Conservation (phyloP, 2,113 vertebrate genomes). For the Girardinichthys multiradiatus region DNA sequence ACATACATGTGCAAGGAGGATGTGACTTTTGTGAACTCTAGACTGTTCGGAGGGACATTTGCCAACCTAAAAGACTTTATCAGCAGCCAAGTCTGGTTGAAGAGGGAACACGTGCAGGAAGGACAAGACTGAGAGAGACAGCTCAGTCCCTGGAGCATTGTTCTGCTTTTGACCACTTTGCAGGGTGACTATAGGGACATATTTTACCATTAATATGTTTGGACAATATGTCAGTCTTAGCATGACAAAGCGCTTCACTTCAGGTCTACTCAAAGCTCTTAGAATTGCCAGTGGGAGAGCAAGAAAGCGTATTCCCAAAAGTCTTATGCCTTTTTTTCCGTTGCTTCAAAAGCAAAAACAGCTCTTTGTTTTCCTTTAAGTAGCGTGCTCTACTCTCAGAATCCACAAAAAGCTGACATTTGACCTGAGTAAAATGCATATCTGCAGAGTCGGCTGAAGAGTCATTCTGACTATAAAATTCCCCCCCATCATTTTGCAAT, state of each 20-base stretch:
- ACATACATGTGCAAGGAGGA: constrained; percentile 60
- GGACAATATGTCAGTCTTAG: constrained; percentile 55
- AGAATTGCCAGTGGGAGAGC: constrained; percentile 13
- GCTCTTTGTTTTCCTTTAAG: constrained; percentile 13
- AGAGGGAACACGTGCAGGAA: constrained; percentile 14
- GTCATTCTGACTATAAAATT: constrained; percentile 44
- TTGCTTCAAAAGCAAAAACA: constrained; percentile 15
- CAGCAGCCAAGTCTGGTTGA: constrained; percentile 36
- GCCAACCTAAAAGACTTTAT: constrained; percentile 38
- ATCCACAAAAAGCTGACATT: constrained; percentile 46
- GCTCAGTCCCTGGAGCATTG: constrained; percentile 28
- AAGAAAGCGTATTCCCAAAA: constrained; percentile 36
- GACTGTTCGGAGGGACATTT: constrained; percentile 42
- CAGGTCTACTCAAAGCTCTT: constrained; percentile 24
- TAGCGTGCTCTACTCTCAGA: constrained; percentile 24
- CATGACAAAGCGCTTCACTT: constrained; percentile 42
- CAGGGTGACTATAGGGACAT: constrained; percentile 23
- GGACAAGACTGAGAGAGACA: constrained; percentile 33
- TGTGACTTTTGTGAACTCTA: constrained; percentile 64
- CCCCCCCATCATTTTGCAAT: constrained; percentile 49
- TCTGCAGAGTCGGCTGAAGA: constrained; percentile 51
- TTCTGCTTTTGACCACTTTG: constrained; percentile 43
- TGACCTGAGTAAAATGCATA: constrained; percentile 67
- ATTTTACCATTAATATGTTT: constrained; percentile 58
- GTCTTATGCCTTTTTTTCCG: constrained; percentile 45